Conservation (phyloP, 2,113 vertebrate genomes). For the Pardalotus punctatus region DNA sequence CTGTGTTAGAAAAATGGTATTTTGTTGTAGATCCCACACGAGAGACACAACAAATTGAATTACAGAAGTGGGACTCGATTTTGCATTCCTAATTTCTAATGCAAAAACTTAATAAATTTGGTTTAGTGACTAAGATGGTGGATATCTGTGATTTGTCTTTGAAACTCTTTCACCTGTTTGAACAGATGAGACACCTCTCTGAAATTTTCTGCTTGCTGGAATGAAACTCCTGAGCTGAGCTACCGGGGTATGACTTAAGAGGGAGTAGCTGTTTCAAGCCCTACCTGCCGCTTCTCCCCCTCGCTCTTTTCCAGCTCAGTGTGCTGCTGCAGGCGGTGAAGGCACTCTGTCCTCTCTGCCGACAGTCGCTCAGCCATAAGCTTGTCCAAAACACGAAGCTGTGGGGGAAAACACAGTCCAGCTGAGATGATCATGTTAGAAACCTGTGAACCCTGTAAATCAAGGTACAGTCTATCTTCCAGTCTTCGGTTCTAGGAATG, state of each 20-base stretch:
- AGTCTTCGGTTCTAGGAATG: neutral
- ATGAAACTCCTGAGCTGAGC: neutral
- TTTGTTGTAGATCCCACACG: neutral
- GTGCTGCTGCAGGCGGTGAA: conserved; percentile 86
- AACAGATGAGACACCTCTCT: neutral
- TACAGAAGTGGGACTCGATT: neutral
- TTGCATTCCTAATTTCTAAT: neutral
- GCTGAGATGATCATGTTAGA: neutral
- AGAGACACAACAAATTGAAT: neutral
- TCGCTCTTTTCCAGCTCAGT: conserved; percentile 76
- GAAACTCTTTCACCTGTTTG: neutral
- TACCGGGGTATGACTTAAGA: neutral
- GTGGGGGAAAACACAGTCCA: neutral
- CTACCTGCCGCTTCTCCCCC: conserved; percentile 88
- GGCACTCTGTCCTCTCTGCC: conserved; percentile 87
- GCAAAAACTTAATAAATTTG: neutral
- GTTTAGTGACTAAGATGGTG: neutral
- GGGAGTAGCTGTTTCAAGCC: neutral
- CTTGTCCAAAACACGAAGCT: conserved; percentile 92
- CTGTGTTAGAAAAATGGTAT: neutral
- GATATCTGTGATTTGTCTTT: neutral
- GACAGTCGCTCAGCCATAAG: conserved; percentile 88
- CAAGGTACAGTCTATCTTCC: neutral
- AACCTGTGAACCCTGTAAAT: neutral
- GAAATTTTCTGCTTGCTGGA: neutral